phyloP scores from a whole-genome alignment of 2,888 invertebrate species.

The Pomacea canaliculata region DNA sequence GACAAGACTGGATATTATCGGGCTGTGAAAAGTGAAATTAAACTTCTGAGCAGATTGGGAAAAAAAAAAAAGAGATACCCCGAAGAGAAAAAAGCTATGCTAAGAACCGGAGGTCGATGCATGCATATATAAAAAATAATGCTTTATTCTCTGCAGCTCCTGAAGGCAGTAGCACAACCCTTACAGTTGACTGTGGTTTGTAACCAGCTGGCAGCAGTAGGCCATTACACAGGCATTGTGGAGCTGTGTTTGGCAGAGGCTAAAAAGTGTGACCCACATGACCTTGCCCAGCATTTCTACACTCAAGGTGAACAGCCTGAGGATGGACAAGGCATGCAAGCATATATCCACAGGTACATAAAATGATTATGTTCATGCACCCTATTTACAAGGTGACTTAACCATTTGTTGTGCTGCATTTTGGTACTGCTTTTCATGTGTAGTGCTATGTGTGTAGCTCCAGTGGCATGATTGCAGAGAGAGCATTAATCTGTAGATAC shows the following conservation, averaged over 20 bases:
- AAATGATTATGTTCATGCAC: no score
- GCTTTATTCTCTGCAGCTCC: constrained; percentile 72
- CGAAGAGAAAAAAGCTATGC: no score
- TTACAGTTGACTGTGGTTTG: constrained; percentile 88
- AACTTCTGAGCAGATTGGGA: no score
- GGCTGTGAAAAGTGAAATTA: no score
- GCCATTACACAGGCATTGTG: constrained; percentile 88
- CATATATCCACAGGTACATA: constrained; percentile 72
- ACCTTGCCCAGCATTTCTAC: constrained; percentile 89
- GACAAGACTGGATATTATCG: no score
- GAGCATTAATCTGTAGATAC: no score
- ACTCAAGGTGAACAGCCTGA: constrained; percentile 85
- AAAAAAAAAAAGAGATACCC: no score
- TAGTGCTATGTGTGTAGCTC: no score
- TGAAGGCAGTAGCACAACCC: constrained; percentile 89
- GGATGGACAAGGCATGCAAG: constrained; percentile 85
- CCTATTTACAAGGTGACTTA: not conserved
- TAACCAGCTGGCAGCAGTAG: constrained; percentile 82
- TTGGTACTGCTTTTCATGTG: not conserved
- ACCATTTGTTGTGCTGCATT: not conserved
- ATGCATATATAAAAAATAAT: no score
- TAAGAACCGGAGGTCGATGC: no score
- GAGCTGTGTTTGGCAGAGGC: constrained; percentile 89
- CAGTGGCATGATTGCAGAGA: no score
- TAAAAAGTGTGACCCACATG: constrained; percentile 86